phyloP scores from a whole-genome alignment of 2,113 vertebrate genomes.

The Hystrix brachyura region DNA sequence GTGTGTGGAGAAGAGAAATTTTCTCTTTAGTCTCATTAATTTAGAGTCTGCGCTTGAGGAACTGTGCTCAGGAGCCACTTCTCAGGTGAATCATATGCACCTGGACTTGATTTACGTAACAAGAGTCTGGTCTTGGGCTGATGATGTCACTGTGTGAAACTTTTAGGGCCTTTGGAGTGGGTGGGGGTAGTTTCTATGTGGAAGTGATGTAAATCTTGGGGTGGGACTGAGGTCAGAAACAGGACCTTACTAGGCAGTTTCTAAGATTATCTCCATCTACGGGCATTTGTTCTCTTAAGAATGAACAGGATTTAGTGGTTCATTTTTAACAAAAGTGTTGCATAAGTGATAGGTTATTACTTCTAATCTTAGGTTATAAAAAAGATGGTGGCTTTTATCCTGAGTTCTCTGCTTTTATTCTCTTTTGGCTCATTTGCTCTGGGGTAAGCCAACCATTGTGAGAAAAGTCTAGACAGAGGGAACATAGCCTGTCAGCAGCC shows the following conservation, averaged over 20 bases:
- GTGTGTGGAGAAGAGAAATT: not conserved
- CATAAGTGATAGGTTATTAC: not conserved
- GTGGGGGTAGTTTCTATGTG: not conserved
- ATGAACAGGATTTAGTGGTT: not conserved
- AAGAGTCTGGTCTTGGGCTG: not conserved
- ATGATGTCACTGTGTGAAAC: not conserved
- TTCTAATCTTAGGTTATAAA: not conserved
- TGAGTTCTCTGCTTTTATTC: not conserved
- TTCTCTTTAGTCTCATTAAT: not conserved
- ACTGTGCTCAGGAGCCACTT: not conserved
- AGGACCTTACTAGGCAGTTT: not conserved
- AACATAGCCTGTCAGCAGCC: not conserved
- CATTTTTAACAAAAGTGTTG: conserved; percentile 1
- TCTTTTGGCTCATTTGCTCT: not conserved
- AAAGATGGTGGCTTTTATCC: not conserved
- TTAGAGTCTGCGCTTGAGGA: not conserved
- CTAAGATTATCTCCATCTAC: not conserved
- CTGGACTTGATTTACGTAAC: not conserved
- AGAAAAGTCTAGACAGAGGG: not conserved
- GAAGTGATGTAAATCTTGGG: not conserved
- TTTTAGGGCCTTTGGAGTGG: not conserved
- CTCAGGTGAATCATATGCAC: not conserved
- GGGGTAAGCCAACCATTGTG: not conserved
- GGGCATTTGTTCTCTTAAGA: not conserved
- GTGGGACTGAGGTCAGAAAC: not conserved